Percentiles rank a stretch among this genome's conserved stretches.
These are phyloP conservation scores for Tricholauxania praeusta DNA, from an alignment of 2,888 invertebrate genomes.

Conservation along the genomic window DNA sequence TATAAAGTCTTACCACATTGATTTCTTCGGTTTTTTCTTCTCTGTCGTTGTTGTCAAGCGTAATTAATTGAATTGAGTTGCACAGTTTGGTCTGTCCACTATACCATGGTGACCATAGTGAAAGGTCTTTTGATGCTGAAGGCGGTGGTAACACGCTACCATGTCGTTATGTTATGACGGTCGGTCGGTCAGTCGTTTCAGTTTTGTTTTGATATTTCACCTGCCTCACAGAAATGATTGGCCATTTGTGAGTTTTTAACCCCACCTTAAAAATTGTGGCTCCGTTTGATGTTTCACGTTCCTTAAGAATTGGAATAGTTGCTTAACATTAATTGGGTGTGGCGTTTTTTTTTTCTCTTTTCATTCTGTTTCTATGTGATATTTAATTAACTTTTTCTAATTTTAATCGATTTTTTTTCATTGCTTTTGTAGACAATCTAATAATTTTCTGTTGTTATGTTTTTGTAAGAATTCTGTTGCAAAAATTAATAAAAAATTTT, in stretches of 20 bases:
- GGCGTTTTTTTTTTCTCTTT: background rate
- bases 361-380: background rate
- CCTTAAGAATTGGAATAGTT: conserved; percentile 1
- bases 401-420: background rate
- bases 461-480: too few species aligned
- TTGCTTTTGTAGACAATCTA: background rate
- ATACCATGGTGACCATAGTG: too few species aligned
- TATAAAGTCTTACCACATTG: background rate
- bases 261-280: background rate
- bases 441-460: too few species aligned
- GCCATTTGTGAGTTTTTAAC: background rate
- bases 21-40: background rate
- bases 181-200: too few species aligned
- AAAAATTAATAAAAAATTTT: too few species aligned
- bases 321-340: conserved; percentile 4
- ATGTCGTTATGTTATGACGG: too few species aligned
- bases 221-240: background rate
- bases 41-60: conserved; percentile 17
- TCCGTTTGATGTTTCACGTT: background rate
- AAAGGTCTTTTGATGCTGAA: too few species aligned
- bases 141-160: too few species aligned
- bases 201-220: conserved; percentile 2
- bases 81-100: too few species aligned
- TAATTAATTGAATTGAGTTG: conserved; percentile 10
- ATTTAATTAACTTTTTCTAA: background rate